These are phyloP conservation scores for Psephotus haematonotus DNA, from an alignment of 2,113 vertebrate genomes.

Conservation along the genomic window DNA sequence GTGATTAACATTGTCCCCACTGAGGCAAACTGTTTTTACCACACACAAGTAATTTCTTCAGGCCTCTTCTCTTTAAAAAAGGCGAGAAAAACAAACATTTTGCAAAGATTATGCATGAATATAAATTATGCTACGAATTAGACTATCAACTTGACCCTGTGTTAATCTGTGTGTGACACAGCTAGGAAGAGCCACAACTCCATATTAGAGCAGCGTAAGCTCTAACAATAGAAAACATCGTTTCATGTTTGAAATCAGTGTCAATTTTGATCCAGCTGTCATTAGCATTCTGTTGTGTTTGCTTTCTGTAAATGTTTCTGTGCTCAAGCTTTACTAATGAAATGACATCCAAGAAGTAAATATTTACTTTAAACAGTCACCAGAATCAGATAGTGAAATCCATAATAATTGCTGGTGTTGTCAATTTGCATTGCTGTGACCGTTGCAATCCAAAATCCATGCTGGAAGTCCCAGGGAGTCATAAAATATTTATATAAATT, in stretches of 20 bases:
- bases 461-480: neutral
- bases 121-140: neutral
- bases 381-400: neutral
- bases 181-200: neutral
- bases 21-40: constrained; percentile 25
- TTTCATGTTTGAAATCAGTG: neutral
- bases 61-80: constrained; percentile 1
- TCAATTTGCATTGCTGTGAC: neutral
- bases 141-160: neutral
- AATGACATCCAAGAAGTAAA: neutral
- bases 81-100: constrained; percentile 14
- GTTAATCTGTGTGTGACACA: neutral
- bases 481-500: neutral
- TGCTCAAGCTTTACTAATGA: neutral
- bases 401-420: neutral
- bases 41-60: constrained; percentile 19
- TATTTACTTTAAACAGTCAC: neutral
- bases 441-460: neutral
- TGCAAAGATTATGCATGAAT: neutral
- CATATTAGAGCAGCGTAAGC: neutral
- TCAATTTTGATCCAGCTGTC: neutral
- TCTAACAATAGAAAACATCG: neutral
- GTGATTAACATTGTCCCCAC: constrained; percentile 9
- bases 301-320: neutral
- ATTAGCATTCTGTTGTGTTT: neutral